Percentiles rank a stretch among this genome's conserved stretches.
These are phyloP conservation scores for Lacerta agilis DNA, from an alignment of 2,797 vertebrate genomes.

Conservation along the genomic window DNA sequence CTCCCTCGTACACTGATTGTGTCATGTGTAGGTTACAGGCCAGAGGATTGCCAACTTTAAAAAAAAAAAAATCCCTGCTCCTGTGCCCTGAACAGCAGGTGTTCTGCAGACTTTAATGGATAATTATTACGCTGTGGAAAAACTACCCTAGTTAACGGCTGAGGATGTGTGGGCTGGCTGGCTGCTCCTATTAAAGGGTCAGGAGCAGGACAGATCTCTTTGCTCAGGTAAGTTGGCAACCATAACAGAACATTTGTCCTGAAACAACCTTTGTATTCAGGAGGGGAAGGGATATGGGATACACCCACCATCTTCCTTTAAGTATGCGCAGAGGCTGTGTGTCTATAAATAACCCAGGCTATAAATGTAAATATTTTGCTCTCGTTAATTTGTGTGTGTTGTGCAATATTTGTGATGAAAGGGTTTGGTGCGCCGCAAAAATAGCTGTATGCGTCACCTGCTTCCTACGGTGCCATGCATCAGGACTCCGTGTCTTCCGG, in stretches of 20 bases:
- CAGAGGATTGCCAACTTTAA: neutral
- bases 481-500: conserved; percentile 63
- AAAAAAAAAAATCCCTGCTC: neutral
- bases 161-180: too few species aligned
- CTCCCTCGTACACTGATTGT: too few species aligned
- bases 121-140: neutral
- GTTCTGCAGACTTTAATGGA: neutral
- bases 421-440: conserved; percentile 47
- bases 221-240: neutral
- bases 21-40: neutral
- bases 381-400: conserved; percentile 37
- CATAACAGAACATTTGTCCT: neutral
- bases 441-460: conserved; percentile 55
- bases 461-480: conserved; percentile 63
- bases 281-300: neutral
- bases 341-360: conserved; percentile 52
- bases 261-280: neutral
- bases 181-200: neutral
- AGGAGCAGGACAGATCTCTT: neutral
- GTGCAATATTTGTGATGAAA: conserved; percentile 33
- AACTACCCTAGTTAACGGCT: too few species aligned
- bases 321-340: conserved; percentile 25
- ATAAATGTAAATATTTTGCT: conserved; percentile 45
- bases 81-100: neutral
- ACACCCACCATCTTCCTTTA: neutral